A percentile compares a stretch with the other conserved stretches of the same genome.
phyloP scores from a whole-genome alignment of 2,797 vertebrate genomes.

The Rhyacichthys aspro region DNA sequence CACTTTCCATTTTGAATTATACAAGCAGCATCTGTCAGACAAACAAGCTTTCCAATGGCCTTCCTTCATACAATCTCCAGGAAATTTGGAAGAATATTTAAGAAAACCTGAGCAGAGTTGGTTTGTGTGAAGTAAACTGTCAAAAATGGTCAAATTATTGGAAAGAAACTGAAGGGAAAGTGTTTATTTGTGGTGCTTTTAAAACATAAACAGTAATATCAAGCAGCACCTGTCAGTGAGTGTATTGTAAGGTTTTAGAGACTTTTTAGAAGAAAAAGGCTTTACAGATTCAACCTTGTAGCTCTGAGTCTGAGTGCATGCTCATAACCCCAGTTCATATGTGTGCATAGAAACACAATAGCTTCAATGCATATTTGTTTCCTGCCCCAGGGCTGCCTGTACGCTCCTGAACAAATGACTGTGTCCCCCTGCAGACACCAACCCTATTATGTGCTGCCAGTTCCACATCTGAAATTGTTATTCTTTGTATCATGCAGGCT shows the following conservation, averaged over 20 bases:
- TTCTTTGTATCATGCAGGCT: constrained; percentile 48
- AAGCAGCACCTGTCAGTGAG: constrained; percentile 9
- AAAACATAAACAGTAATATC: constrained; percentile 22
- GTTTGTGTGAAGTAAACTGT: background rate
- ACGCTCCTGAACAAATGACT: constrained; percentile 55
- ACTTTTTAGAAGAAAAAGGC: constrained; percentile 21
- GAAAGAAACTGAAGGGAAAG: constrained; percentile 1
- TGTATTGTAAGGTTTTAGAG: constrained; percentile 20
- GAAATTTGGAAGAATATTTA: constrained; percentile 18
- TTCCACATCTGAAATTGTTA: constrained; percentile 54
- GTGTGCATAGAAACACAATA: constrained; percentile 42
- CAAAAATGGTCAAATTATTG: background rate
- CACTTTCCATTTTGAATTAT: constrained; percentile 42
- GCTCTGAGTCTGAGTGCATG: constrained; percentile 18
- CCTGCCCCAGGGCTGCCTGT: constrained; percentile 29
- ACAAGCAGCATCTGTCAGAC: constrained; percentile 52
- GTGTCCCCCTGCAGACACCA: constrained; percentile 40
- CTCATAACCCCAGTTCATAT: constrained; percentile 31
- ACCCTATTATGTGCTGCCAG: constrained; percentile 42
- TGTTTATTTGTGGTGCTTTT: constrained; percentile 14
- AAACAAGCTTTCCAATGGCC: constrained; percentile 38
- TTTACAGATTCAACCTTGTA: constrained; percentile 40
- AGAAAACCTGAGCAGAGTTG: constrained; percentile 21
- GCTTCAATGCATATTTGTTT: constrained; percentile 58
- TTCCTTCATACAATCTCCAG: constrained; percentile 19